Evolutionary conservation across 2,113 vertebrate species (phyloP).

Genomic region (Equus przewalskii): DNA sequence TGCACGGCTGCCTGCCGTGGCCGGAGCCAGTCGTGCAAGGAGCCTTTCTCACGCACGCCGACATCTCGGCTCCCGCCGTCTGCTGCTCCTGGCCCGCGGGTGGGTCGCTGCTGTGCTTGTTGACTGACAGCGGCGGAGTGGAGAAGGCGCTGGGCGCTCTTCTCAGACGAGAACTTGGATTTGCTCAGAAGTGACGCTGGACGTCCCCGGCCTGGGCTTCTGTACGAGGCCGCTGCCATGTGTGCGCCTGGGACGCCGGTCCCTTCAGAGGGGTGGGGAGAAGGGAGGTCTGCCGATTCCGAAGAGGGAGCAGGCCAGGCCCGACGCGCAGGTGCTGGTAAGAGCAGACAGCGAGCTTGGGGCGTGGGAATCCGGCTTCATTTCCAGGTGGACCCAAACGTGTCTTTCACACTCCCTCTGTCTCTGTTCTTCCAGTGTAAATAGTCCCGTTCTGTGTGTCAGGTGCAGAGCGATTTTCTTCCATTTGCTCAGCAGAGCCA

Average conservation of each 20-base stretch:
- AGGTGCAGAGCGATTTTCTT: background rate
- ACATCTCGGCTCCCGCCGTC: background rate
- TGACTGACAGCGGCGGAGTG: background rate
- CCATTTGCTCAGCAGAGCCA: background rate
- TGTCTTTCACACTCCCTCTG: background rate
- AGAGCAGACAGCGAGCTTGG: constrained; percentile 42
- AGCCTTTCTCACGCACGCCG: background rate
- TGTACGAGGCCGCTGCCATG: constrained; percentile 41
- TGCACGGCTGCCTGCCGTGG: constrained; percentile 46
- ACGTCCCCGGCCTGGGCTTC: background rate
- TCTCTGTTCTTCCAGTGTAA: background rate
- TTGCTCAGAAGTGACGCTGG: background rate
- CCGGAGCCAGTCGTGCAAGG: constrained; percentile 65
- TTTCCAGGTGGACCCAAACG: background rate
- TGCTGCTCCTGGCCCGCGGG: background rate
- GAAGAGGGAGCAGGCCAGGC: background rate
- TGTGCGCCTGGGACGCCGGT: constrained; percentile 65
- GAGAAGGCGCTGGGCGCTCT: background rate
- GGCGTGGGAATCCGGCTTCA: background rate
- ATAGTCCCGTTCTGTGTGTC: background rate
- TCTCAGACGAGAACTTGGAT: constrained; percentile 44
- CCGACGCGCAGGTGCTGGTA: constrained; percentile 68
- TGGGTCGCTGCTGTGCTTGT: background rate
- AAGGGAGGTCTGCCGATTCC: constrained; percentile 40
- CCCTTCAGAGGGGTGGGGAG: constrained; percentile 72